Evolutionary conservation across 1,140 invertebrate species (phyloP), one percentile per base, ranked within the genome.

Genomic region (Rhizoglyphus robini): DNA sequence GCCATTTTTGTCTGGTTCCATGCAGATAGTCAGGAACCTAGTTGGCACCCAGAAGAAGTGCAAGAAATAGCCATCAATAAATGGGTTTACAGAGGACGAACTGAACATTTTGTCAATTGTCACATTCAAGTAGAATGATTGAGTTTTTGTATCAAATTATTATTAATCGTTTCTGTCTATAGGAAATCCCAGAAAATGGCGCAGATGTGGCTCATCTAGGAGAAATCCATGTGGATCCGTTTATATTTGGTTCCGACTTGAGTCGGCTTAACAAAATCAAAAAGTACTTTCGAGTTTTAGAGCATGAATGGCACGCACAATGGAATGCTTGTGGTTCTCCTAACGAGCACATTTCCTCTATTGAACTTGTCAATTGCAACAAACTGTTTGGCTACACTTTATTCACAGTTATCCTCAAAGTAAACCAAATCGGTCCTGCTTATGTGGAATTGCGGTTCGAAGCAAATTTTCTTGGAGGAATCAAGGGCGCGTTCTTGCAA

Each of bases 1-100:
- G 80, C 83, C 20, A 83, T 92, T 25, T 90, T 86, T 73, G 78
- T 92, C 3, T 92, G 90, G 90, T 83, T 87, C 71, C 86, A 92
- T 70, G 83, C 83, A 0, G 88, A 91, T 70, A 78, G 77, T 3
- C 72, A 78, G 1, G 76, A 81, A 0, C 88, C 90, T 0, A 67
- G 75, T 23, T 94, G 88, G 88, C 71, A 74, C n/a, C 76, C 86
- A 0, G 77, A 82, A 0, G 72, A 78, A 0, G 73, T 85, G 0
- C 69, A 76, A 1, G 75, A 85, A 67, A 77, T 87, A 5, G 69
- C 75, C 2, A 73, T 72, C 8, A 80, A 82, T 0, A 69, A 73
- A 4, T 88, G 83, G 83, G 74, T 74, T 1, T 89, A 83, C 71
- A 79, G 84, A 29, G 90, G 88, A 0, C 77, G 78, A 20, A 77